Evolutionary conservation across 2,888 invertebrate species (phyloP).

Genomic region (Bellardia pandia): DNA sequence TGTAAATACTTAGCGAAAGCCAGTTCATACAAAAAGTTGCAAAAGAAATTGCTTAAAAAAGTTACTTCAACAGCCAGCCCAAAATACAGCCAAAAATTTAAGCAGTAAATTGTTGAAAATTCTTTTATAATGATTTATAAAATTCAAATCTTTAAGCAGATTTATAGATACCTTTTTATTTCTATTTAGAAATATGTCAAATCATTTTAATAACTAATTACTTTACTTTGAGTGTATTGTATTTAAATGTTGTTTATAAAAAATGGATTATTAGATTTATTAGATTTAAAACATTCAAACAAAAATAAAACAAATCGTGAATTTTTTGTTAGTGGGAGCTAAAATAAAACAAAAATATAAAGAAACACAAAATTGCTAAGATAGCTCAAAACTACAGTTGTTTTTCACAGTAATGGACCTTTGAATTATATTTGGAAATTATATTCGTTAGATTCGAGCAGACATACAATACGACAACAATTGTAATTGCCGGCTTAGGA

Average conservation of each 20-base stretch:
- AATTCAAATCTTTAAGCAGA: no score
- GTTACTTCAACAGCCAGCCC: not conserved
- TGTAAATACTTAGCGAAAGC: constrained; percentile 48
- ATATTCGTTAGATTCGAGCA: constrained; percentile 32
- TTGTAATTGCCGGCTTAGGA: constrained; percentile 5
- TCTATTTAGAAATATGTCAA: not conserved
- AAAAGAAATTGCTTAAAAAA: constrained; percentile 34
- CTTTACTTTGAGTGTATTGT: constrained; percentile 25
- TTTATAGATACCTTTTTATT: no score
- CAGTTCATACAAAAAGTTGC: constrained; percentile 36
- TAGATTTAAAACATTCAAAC: constrained; percentile 53
- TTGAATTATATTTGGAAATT: constrained; percentile 27
- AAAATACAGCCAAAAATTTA: constrained; percentile 26
- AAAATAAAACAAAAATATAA: constrained; percentile 9
- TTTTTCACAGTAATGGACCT: constrained; percentile 29
- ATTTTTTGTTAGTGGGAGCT: constrained; percentile 47
- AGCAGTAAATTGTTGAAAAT: no score
- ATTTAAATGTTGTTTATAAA: constrained; percentile 21
- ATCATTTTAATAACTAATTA: not conserved
- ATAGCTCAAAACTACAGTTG: constrained; percentile 12
- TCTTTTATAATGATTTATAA: no score
- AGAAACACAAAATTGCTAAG: constrained; percentile 32
- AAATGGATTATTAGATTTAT: constrained; percentile 73
- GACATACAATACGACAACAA: not conserved
- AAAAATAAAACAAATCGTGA: constrained; percentile 64